Evolutionary conservation across 2,797 vertebrate species (phyloP), one percentile per base, ranked within the genome.

Genomic region (Sebastes baramenuke): DNA sequence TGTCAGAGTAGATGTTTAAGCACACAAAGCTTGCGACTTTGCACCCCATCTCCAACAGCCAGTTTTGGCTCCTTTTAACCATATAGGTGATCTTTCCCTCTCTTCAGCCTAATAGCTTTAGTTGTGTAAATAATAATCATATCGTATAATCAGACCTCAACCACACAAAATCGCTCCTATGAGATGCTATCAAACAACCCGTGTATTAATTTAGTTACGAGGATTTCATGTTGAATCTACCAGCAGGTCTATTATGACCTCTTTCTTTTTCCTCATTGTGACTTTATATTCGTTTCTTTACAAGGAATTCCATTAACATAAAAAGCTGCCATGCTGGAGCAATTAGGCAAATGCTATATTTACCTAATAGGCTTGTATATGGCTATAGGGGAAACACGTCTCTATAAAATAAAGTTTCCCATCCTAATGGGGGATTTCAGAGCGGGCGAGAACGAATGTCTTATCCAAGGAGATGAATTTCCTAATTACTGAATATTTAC

Each of bases 271-370:
- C 74, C 81, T 85, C 75, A 62, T 76, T 78, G 71, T 70, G 67
- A 85, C 75, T 62, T 62, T 73, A 69, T 36, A 77, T 79, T 85
- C 16, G 25, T 75, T 56, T 82, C 76, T 88, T 88, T 90, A 90
- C 88, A 80, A 91, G 81, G 61, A 64, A 67, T 84, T 62, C 72
- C 75, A 85, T 90, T 85, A 92, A 84, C 49, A 81, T 46, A 83
- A 89, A 82, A 82, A 79, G 54, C 58, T 58, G 22, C 79, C 93
- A 93, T 89, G 82, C 74, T 88, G 92, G 60, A 91, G 72, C 83
- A 88, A 93, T 94, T 93, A 92, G 49, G 59, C 64, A 70, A 92
- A 88, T 80, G 83, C 86, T 92, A 84, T 91, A 92, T 91, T 93
- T 84, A 88, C 80, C 81, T 86, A 91, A 91, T 82, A 73, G 81